Evolutionary conservation across 1,140 invertebrate genomes (phyloP).

Genomic region (Anoplophora glabripennis): DNA sequence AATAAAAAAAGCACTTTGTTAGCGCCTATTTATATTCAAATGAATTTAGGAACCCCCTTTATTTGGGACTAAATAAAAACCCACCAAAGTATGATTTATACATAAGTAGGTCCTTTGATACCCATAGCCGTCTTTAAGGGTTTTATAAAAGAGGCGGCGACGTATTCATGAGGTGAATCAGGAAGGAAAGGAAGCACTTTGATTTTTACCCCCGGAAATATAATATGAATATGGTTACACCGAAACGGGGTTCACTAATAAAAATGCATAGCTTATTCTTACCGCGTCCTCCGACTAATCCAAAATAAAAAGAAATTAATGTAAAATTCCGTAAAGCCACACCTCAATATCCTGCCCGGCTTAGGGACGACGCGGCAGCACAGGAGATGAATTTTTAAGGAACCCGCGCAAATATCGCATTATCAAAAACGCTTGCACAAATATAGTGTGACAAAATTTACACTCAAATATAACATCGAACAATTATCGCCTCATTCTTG

Average conservation of each 20-base stretch:
- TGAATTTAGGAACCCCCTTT: slow-evolving; percentile 22
- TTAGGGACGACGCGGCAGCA: no score
- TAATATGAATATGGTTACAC: slow-evolving; percentile 39
- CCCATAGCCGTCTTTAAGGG: slow-evolving; percentile 25
- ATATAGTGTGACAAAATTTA: no score
- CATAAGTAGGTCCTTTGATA: slow-evolving; percentile 28
- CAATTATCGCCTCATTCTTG: no score
- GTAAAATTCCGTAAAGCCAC: slow-evolving; percentile 21
- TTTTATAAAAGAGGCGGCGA: slow-evolving; percentile 29
- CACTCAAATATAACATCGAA: no score
- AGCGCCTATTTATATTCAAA: slow-evolving; percentile 26
- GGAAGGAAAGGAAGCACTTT: slow-evolving; percentile 31
- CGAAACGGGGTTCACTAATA: slow-evolving; percentile 32
- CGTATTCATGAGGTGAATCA: slow-evolving; percentile 37
- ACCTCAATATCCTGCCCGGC: neutral
- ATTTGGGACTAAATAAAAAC: slow-evolving; percentile 26
- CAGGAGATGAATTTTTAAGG: no score
- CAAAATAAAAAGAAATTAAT: slow-evolving; percentile 34
- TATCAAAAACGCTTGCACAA: no score
- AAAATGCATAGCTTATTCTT: slow-evolving; percentile 35
- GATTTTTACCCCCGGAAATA: slow-evolving; percentile 38
- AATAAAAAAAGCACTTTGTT: slow-evolving; percentile 19
- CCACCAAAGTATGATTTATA: slow-evolving; percentile 32
- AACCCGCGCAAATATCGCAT: no score
- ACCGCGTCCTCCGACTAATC: slow-evolving; percentile 27